These are phyloP conservation scores for Leucoraja erinaceus DNA, from an alignment of 2,113 vertebrate genomes.

Conservation along the genomic window DNA sequence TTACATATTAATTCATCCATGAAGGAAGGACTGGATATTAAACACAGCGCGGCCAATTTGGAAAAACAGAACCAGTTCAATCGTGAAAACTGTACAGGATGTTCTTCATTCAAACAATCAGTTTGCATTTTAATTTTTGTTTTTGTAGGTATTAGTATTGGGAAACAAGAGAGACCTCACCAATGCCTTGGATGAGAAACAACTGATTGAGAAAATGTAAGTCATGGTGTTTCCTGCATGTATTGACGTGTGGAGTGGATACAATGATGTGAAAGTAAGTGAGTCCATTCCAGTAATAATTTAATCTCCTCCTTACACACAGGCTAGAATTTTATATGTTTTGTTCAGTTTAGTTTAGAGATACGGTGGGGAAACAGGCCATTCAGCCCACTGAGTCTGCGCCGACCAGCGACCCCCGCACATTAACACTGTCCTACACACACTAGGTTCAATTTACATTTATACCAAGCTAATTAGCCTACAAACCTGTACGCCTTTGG, in stretches of 20 bases:
- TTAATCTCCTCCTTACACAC: neutral
- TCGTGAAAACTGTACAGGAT: neutral
- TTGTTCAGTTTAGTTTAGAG: no score
- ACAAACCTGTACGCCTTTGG: no score
- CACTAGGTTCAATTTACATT: no score
- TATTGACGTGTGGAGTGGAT: neutral
- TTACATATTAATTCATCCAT: neutral
- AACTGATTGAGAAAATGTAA: conserved; percentile 85
- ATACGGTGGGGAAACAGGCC: no score
- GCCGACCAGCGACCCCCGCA: no score
- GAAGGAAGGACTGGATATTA: neutral
- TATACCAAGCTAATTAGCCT: no score
- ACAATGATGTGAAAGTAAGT: no score
- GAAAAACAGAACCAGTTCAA: neutral
- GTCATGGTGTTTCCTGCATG: conserved; percentile 43
- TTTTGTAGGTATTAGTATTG: conserved; percentile 70
- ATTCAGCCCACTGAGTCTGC: no score
- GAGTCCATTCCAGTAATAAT: neutral
- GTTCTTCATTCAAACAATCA: conserved; percentile 5
- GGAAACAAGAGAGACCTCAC: conserved; percentile 82
- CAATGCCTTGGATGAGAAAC: conserved; percentile 76
- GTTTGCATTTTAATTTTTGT: conserved; percentile 29
- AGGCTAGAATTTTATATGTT: neutral
- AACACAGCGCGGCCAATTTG: neutral
- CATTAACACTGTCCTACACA: no score